These are phyloP conservation scores for Clarias laeviceps DNA, from an alignment of 2,797 vertebrate genomes.

Conservation along the genomic window DNA sequence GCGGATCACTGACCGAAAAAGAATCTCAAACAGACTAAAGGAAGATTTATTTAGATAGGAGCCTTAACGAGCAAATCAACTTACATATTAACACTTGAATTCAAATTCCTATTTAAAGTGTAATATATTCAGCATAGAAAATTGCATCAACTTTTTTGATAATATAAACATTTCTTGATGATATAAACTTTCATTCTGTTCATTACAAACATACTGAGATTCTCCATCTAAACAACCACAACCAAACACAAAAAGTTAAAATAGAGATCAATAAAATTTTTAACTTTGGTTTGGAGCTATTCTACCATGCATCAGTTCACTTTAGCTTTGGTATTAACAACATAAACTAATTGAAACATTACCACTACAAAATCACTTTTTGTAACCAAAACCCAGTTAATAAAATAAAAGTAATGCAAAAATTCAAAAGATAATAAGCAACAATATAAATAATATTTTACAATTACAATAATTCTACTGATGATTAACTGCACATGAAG, in stretches of 20 bases:
- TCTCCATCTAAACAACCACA: neutral
- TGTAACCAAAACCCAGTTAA: neutral
- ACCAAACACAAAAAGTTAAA: neutral
- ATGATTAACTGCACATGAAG: neutral
- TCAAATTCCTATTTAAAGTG: neutral
- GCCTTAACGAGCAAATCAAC: conserved; percentile 6
- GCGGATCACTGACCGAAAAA: conserved; percentile 61
- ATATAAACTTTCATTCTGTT: neutral
- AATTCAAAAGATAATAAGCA: neutral
- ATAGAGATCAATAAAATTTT: neutral
- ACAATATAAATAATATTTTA: neutral
- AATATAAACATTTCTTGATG: neutral
- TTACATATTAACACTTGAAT: conserved; percentile 2
- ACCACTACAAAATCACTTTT: neutral
- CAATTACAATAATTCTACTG: neutral
- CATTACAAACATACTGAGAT: neutral
- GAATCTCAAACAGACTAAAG: conserved; percentile 32
- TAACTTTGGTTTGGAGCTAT: neutral
- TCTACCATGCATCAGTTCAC: neutral
- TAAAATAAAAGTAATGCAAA: neutral
- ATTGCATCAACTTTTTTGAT: neutral
- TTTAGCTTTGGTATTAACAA: neutral
- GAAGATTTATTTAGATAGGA: conserved; percentile 39
- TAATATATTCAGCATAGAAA: neutral
- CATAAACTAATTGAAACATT: neutral